Percentiles rank a stretch among this genome's conserved stretches.
Evolutionary conservation across 2,797 vertebrate genomes (phyloP).

Genomic region (Aythya fuligula): DNA sequence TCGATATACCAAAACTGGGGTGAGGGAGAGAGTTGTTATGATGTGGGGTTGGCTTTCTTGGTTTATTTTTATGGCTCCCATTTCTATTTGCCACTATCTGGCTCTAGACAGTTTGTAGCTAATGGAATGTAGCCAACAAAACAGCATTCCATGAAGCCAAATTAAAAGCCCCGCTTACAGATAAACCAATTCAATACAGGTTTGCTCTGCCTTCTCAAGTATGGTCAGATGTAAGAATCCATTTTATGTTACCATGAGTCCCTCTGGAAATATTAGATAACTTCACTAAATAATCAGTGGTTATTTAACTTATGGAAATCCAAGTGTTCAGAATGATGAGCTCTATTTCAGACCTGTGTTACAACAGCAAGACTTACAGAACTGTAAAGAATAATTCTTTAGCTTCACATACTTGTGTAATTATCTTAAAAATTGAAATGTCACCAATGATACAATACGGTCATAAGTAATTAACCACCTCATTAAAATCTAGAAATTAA

Average conservation of each 20-base stretch:
- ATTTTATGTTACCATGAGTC: neutral
- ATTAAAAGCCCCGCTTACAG: neutral
- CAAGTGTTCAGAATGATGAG: neutral
- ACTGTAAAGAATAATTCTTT: neutral
- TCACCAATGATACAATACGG: slow-evolving; percentile 73
- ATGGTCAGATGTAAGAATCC: neutral
- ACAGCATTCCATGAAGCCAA: neutral
- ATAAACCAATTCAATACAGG: neutral
- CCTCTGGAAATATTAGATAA: neutral
- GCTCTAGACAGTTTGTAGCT: neutral
- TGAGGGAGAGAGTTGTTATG: neutral
- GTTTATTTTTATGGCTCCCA: neutral
- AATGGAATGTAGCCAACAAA: neutral
- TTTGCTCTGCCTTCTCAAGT: neutral
- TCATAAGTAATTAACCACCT: slow-evolving; percentile 79
- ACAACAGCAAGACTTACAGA: neutral
- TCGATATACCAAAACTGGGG: neutral
- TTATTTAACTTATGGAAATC: neutral
- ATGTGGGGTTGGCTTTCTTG: neutral
- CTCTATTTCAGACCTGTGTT: neutral
- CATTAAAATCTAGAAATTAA: slow-evolving; percentile 78
- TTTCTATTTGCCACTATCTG: neutral
- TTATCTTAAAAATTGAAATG: slow-evolving; percentile 76
- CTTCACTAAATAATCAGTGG: neutral
- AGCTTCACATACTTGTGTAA: slow-evolving; percentile 62